Conservation (phyloP, 2,113 vertebrate species). For the Crotophaga sulcirostris region DNA sequence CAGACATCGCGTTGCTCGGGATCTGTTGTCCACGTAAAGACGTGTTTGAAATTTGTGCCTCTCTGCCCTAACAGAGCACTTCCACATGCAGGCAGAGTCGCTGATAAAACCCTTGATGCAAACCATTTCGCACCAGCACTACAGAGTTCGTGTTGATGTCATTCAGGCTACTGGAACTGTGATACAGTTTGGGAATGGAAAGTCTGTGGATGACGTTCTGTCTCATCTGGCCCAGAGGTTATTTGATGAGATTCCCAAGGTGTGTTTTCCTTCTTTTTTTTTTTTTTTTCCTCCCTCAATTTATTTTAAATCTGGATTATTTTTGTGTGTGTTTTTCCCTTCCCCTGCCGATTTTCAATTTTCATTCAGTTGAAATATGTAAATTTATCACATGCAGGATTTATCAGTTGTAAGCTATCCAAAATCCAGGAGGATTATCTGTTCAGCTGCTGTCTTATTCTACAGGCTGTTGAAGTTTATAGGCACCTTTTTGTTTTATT, state of each 20-base stretch:
- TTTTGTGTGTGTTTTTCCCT: background rate
- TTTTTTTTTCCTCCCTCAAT: rapidly evolving
- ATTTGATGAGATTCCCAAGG: constrained; percentile 93
- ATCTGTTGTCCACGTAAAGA: background rate
- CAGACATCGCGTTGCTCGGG: rapidly evolving
- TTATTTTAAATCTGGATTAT: background rate
- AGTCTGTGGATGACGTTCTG: constrained; percentile 89
- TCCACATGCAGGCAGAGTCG: constrained; percentile 93
- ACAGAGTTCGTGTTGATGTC: constrained; percentile 86
- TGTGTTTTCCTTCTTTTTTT: constrained; percentile 4
- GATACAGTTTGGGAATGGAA: constrained; percentile 85
- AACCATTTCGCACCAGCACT: constrained; percentile 91
- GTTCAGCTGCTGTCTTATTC: background rate
- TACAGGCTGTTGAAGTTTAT: background rate
- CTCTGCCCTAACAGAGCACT: constrained; percentile 81
- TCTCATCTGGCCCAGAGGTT: constrained; percentile 93
- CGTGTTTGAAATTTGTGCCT: background rate
- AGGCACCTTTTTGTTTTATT: background rate
- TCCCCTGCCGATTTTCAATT: background rate
- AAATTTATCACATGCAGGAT: background rate
- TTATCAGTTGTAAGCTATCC: background rate
- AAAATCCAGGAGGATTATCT: background rate
- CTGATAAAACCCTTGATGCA: constrained; percentile 91
- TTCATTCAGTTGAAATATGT: background rate
- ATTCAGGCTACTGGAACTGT: constrained; percentile 88